Evolutionary conservation across 2,113 vertebrate genomes (phyloP).

Genomic region (Seriola quinqueradiata): DNA sequence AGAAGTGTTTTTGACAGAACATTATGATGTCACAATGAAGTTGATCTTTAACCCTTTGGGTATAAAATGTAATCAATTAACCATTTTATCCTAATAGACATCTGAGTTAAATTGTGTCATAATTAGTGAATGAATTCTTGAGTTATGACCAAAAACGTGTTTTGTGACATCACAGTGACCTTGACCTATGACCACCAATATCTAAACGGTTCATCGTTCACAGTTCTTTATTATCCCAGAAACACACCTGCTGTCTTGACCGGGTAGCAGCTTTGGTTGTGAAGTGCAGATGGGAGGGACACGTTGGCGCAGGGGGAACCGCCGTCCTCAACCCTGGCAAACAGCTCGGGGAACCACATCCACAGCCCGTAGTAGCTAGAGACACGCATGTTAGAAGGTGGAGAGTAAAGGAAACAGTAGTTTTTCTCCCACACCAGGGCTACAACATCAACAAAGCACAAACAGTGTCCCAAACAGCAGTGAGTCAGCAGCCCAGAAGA

Average conservation of each 20-base stretch:
- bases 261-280: constrained; percentile 78
- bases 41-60: too few relatives aligned
- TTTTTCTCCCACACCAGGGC: neutral
- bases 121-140: too few relatives aligned
- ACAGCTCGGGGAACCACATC: constrained; percentile 87
- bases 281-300: constrained; percentile 19
- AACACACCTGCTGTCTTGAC: constrained; percentile 81
- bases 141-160: too few relatives aligned
- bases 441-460: neutral
- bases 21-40: too few relatives aligned
- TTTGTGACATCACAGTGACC: too few relatives aligned
- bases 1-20: too few relatives aligned
- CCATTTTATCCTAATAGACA: too few relatives aligned
- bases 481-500: neutral
- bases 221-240: neutral
- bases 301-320: constrained; percentile 80
- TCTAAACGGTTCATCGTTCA: too few relatives aligned
- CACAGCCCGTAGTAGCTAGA: constrained; percentile 85
- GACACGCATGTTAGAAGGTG: constrained; percentile 13
- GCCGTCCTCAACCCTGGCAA: constrained; percentile 72
- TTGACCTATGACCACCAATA: too few relatives aligned
- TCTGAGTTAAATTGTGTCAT: too few relatives aligned
- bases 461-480: neutral
- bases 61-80: too few relatives aligned
- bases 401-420: neutral